Evolutionary conservation across 2,888 invertebrate genomes (phyloP), one percentile per base, ranked within the genome.

Genomic region (Athrips mouffetella): DNA sequence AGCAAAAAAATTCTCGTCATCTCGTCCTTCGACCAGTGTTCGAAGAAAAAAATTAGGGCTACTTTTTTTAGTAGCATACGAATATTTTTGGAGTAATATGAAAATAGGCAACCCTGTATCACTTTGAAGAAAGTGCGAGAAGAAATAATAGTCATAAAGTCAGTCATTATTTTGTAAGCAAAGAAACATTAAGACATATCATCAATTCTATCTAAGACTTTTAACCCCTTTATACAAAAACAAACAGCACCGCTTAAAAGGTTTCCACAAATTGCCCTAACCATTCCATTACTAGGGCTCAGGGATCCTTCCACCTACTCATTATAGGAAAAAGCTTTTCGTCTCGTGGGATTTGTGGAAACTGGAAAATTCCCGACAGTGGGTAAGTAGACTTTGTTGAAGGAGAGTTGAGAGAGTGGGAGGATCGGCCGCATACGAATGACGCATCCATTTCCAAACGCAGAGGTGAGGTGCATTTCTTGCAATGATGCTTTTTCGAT

Each of bases 381-480:
- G 8, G 21, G 37, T 11, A 37, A 37, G 18, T 21, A 11, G 11
- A 21, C 21, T 21, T 37, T 10, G 18, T 18, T 35, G 18, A 21
- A 37, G 21, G 10, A 21, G 18, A 18, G n/a, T 21, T n/a, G 59
- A 59, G 54, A 61, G 62, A 58, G 56, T 42, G 45, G 55, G 52
- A 59, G 60, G 65, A 59, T 65, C 62, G 58, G 64, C 53, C 60
- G 72, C 67, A 71, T 74, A 67, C 64, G 67, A 78, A 80, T 76
- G 70, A 66, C 61, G 58, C 60, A 59, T 64, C 73, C 72, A 66
- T 70, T 73, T 73, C 65, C 62, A 65, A 57, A 68, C 66, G 61
- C 59, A 58, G 63, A 68, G 70, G 64, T 58, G 58, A 67, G 71
- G 59, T 81, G 84, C 84, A 84, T 80, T 81, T 81, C 77, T 77